These are phyloP conservation scores for Nothobranchius furzeri DNA, from an alignment of 2,113 vertebrate genomes.

Conservation along the genomic window DNA sequence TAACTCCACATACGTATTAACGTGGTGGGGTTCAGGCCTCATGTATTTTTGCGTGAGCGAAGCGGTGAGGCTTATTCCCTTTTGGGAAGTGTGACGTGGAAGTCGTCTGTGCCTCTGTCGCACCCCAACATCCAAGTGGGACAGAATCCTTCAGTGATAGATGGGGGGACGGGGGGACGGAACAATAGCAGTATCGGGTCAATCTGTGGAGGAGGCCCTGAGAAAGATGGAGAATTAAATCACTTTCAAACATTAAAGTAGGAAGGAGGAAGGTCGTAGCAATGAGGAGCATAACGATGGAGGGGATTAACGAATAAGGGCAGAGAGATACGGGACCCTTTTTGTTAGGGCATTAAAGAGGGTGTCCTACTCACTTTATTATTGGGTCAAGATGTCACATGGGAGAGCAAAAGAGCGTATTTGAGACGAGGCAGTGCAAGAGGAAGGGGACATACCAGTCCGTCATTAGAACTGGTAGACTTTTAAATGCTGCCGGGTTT, in stretches of 20 bases:
- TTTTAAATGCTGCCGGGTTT: background rate
- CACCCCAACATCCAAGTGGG: conserved; percentile 7
- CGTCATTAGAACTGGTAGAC: background rate
- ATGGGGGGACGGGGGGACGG: background rate
- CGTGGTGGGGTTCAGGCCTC: conserved; percentile 6
- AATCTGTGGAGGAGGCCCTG: conserved; percentile 7
- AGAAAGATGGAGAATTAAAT: conserved; percentile 43
- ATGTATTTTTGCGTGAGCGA: background rate
- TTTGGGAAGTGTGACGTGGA: conserved; percentile 1
- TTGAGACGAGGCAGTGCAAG: conserved; percentile 30
- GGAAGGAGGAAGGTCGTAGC: background rate
- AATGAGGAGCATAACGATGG: conserved; percentile 34
- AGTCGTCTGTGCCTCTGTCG: conserved; percentile 34
- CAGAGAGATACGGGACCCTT: conserved; percentile 25
- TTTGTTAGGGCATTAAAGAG: conserved; percentile 25
- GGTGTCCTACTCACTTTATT: conserved; percentile 28
- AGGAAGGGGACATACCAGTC: conserved; percentile 10
- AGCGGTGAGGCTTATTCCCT: conserved; percentile 6
- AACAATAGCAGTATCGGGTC: conserved; percentile 18
- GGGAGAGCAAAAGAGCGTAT: conserved; percentile 36
- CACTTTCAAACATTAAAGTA: conserved; percentile 18
- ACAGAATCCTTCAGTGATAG: conserved; percentile 25
- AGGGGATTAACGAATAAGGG: conserved; percentile 53
- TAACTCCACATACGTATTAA: conserved; percentile 7
- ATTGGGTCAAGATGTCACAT: conserved; percentile 50